Percentiles rank a stretch among this genome's conserved stretches.
Conservation (phyloP, 2,113 vertebrate genomes). For the Archocentrus centrarchus region DNA sequence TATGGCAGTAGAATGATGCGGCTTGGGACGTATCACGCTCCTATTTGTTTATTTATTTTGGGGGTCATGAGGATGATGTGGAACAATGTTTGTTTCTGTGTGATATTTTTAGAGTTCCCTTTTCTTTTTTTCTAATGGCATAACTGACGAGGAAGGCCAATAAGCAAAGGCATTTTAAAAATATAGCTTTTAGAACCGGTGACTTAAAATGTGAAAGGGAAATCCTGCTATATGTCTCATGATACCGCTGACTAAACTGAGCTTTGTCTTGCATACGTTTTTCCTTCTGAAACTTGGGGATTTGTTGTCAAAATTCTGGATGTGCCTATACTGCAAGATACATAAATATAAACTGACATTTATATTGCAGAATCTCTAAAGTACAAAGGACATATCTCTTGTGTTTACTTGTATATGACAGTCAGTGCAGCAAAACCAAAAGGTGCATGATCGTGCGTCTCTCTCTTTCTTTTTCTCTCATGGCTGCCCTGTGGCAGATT, state of each 20-base stretch:
- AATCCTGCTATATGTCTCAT: neutral
- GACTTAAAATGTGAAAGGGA: neutral
- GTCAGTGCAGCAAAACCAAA: neutral
- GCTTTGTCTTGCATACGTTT: neutral
- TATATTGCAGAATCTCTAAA: neutral
- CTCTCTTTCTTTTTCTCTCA: neutral
- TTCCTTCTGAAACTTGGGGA: neutral
- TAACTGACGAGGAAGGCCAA: neutral
- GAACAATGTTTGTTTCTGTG: neutral
- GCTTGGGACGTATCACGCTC: neutral
- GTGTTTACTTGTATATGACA: neutral
- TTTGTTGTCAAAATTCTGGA: neutral
- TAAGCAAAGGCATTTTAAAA: neutral
- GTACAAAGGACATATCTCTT: neutral
- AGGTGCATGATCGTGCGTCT: neutral
- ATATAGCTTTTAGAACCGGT: neutral
- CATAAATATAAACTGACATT: neutral
- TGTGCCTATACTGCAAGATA: neutral
- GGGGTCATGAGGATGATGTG: neutral
- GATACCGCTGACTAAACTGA: neutral
- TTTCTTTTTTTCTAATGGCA: neutral
- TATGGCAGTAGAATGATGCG: neutral
- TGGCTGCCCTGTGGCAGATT: constrained; percentile 15
- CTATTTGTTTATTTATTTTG: neutral
- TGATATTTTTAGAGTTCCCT: constrained; percentile 7